A percentile compares a stretch with the other conserved stretches of the same genome.
phyloP scores from a whole-genome alignment of 2,888 invertebrate species.

The Nemapogon koenigi region DNA sequence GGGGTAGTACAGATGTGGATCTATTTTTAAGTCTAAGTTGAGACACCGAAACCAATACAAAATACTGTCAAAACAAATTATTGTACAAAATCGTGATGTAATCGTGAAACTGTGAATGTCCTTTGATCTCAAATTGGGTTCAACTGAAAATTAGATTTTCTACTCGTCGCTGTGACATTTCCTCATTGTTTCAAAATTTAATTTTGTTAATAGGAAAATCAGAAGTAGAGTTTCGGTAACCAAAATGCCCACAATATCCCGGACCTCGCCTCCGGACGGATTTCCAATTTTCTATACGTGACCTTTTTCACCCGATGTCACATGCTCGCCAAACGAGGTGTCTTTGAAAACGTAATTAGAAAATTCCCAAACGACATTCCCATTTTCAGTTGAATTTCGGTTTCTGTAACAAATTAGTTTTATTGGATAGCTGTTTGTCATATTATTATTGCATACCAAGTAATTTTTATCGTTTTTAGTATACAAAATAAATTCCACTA shows the following conservation, averaged over 20 bases:
- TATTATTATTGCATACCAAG: not conserved
- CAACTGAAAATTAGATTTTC: too few relatives aligned
- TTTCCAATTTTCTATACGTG: constrained; percentile 58
- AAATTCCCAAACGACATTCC: constrained; percentile 56
- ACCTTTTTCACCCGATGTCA: constrained; percentile 58
- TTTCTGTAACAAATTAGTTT: constrained; percentile 48
- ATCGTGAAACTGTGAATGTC: too few relatives aligned
- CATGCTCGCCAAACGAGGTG: constrained; percentile 60
- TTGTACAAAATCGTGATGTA: too few relatives aligned
- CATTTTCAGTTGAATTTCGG: constrained; percentile 31
- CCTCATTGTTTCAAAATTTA: constrained; percentile 8
- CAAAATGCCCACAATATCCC: constrained; percentile 19
- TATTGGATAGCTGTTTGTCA: constrained; percentile 24
- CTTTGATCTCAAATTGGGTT: too few relatives aligned
- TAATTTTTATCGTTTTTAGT: not conserved
- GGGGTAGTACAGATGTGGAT: constrained; percentile 53
- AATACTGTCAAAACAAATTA: too few relatives aligned
- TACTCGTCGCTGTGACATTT: not conserved
- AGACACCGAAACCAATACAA: not conserved
- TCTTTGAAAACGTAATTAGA: constrained; percentile 65
- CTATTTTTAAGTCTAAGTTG: constrained; percentile 17
- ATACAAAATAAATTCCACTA: too few relatives aligned
- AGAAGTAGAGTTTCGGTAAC: constrained; percentile 34
- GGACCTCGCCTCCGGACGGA: constrained; percentile 20
- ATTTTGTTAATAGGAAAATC: constrained; percentile 40